Conservation (phyloP, 2,797 vertebrate species). For the Mus caroli region DNA sequence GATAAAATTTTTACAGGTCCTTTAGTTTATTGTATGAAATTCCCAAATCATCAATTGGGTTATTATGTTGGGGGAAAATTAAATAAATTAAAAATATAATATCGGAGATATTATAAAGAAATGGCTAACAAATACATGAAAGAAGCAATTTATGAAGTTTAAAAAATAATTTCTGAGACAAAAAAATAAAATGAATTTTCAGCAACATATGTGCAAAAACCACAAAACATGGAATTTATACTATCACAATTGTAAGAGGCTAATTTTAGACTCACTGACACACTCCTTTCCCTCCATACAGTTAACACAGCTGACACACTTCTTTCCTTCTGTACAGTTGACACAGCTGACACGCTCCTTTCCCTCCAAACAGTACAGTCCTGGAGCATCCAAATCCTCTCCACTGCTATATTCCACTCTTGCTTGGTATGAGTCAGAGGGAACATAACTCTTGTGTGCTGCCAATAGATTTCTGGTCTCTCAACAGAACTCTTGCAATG, state of each 20-base stretch:
- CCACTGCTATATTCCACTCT: neutral
- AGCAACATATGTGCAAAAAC: conserved; percentile 35
- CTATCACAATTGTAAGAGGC: neutral
- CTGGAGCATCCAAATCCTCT: conserved; percentile 2
- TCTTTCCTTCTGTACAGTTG: too few relatives aligned
- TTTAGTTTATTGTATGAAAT: neutral
- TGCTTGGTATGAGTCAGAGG: neutral
- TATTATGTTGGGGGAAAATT: neutral
- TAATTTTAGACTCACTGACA: neutral
- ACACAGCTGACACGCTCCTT: too few relatives aligned
- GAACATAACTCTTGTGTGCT: conserved; percentile 27
- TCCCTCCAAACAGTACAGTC: neutral
- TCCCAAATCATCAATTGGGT: neutral
- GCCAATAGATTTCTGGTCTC: conserved; percentile 2
- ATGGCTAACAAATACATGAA: neutral
- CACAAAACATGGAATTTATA: conserved; percentile 4
- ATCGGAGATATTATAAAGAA: neutral
- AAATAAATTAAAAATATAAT: neutral
- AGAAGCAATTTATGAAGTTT: neutral
- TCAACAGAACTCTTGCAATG: neutral
- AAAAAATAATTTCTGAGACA: neutral
- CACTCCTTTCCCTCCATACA: conserved; percentile 69
- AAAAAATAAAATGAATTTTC: conserved; percentile 39
- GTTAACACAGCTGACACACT: too few relatives aligned
- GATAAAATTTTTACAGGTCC: conserved; percentile 1